Base-by-base conservation (phyloP, 2,888 invertebrate species). In the Scaptodrosophila latifasciaeformis region DNA sequence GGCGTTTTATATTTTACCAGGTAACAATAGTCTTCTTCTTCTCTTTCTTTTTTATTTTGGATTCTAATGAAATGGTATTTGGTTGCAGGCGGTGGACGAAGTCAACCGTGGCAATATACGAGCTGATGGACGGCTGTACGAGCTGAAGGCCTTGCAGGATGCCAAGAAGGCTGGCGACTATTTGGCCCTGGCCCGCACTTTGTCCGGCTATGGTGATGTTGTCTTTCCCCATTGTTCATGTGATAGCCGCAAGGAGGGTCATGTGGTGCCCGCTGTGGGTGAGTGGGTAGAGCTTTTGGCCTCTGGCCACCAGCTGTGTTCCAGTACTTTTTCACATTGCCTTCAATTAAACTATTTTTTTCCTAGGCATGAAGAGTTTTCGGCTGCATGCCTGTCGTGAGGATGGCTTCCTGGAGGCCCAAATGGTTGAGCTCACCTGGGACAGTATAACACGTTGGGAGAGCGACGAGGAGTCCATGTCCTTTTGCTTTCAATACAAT, bases 181-280 rank as follows among this genome's bases (percentile, higher is more conserved):
- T 87, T 89, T 97, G 59, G 90, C 92, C 59, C 87, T 95, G 68
- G 97, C 95, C 13, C 90, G 96, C 54, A 89, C 92, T 66, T 88
- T 98, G 72, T 93, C 95, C 48, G 99, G 98, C 43, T 99, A 99
- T 87, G 97, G 96, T 0, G 93, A 95, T 84, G 90, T 97, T 10
- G 93, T 95, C 45, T 97, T 99, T 88, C 99, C 99, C 21, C 96
- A 97, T 88, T 93, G 97, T 85, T 89, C 93, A 27, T 96, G 96
- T 87, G 96, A 97, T 88, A 94, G 95, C 29, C 89, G 95, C 54
- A 95, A 95, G 84, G 93, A 92, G 67, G 96, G 96, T 35, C 95
- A 95, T 86, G 95, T 96, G 43, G 89, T 93, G 50, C 91, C 92
- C 43, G 90, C 92, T 12, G 89, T 95, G 35, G 92, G 93, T 84